A percentile compares a stretch with the other conserved stretches of the same genome.
These are phyloP conservation scores for Tiliacea citrago DNA, from an alignment of 2,888 invertebrate genomes.

Conservation along the genomic window DNA sequence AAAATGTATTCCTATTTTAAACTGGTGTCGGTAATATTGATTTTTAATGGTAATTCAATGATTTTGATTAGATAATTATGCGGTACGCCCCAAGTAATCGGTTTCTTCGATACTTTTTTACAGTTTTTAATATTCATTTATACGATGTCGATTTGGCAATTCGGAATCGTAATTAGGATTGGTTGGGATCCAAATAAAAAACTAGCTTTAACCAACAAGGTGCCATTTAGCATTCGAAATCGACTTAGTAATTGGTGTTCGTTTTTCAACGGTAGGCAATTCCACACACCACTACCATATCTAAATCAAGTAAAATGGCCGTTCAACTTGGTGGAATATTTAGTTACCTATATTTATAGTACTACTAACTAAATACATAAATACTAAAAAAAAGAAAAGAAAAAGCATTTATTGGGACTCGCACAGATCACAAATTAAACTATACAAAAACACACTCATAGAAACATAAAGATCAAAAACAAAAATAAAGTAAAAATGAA, in stretches of 20 bases:
- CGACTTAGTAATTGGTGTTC: not conserved
- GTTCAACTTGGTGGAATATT: not conserved
- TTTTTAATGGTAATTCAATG: not conserved
- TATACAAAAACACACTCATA: too few relatives aligned
- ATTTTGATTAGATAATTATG: not conserved
- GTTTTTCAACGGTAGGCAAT: slow-evolving; percentile 21
- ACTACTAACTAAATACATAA: not conserved
- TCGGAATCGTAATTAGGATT: slow-evolving; percentile 40
- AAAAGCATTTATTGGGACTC: too few relatives aligned
- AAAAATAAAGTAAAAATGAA: too few relatives aligned
- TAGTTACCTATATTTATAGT: not conserved
- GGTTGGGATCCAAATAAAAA: slow-evolving; percentile 22
- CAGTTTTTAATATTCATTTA: slow-evolving; percentile 28
- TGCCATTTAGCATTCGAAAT: slow-evolving; percentile 28
- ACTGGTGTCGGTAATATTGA: not conserved
- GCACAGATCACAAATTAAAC: too few relatives aligned
- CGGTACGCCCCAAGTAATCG: not conserved
- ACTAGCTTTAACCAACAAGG: slow-evolving; percentile 8
- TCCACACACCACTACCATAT: slow-evolving; percentile 11
- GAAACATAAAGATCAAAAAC: too few relatives aligned
- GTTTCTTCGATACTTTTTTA: slow-evolving; percentile 22
- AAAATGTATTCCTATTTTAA: slow-evolving; percentile 20
- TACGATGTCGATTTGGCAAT: slow-evolving; percentile 34
- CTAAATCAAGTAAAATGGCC: not conserved
- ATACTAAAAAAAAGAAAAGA: too few relatives aligned